These are phyloP conservation scores for Smutsia gigantea DNA, from an alignment of 2,797 vertebrate genomes.

Conservation along the genomic window DNA sequence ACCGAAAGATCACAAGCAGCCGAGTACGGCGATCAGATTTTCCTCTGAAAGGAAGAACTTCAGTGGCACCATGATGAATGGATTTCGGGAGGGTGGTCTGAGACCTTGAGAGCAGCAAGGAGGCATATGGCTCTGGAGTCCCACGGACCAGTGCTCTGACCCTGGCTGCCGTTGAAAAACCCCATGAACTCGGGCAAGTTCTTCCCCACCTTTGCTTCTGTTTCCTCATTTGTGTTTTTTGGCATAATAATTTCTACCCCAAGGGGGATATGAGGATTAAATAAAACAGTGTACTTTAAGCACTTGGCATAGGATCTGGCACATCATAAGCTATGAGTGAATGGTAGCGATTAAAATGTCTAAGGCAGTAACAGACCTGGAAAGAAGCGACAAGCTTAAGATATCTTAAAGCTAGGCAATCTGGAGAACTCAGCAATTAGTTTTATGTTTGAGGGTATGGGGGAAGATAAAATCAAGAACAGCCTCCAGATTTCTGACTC, in stretches of 20 bases:
- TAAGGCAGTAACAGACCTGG: not conserved
- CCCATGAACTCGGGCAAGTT: not conserved
- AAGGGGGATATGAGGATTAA: not conserved
- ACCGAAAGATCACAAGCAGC: not conserved
- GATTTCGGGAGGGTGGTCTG: not conserved
- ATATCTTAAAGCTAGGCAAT: not conserved
- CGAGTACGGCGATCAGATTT: not conserved
- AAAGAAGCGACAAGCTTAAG: not conserved
- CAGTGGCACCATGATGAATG: too few relatives aligned
- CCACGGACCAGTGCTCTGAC: not conserved
- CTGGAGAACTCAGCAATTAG: not conserved
- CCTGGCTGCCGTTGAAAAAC: not conserved
- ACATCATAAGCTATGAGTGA: not conserved
- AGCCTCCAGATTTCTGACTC: not conserved
- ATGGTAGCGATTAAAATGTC: not conserved
- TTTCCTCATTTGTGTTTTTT: not conserved
- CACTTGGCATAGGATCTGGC: not conserved
- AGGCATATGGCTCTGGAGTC: not conserved
- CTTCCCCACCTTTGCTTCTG: not conserved
- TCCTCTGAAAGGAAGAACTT: not conserved
- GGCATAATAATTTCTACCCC: not conserved
- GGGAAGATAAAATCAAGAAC: not conserved
- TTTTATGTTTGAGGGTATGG: not conserved
- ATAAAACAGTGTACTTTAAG: not conserved
- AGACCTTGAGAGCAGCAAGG: not conserved